Percentiles rank a stretch among this genome's conserved stretches.
Evolutionary conservation across 2,113 vertebrate genomes (phyloP).

Genomic region (Oncorhynchus tshawytscha): DNA sequence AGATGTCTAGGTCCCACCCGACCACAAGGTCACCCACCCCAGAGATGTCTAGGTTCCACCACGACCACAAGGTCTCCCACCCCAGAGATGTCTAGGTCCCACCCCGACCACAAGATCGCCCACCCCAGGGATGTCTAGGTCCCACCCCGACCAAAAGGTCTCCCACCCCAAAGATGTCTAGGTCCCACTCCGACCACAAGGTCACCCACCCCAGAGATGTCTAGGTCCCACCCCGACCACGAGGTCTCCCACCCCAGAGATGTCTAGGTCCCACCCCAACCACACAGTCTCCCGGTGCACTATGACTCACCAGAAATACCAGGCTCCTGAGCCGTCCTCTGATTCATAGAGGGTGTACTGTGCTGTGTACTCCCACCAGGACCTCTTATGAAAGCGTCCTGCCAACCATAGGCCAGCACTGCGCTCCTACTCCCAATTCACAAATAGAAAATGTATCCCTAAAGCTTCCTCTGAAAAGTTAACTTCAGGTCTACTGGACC

Average conservation of each 20-base stretch:
- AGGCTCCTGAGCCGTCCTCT: background rate
- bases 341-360: slow-evolving; percentile 1
- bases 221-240: no score
- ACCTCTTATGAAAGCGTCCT: background rate
- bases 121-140: no score
- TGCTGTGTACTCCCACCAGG: background rate
- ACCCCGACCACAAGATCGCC: no score
- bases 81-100: no score
- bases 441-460: background rate
- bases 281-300: background rate
- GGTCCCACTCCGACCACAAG: background rate
- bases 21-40: no score
- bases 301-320: background rate
- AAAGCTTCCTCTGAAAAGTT: background rate
- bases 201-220: background rate
- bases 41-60: no score
- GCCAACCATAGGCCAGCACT: background rate
- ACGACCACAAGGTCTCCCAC: background rate
- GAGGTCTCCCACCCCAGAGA: no score
- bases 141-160: background rate
- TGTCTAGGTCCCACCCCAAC: no score
- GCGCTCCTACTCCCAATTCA: background rate
- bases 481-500: background rate
- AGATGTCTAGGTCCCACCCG: no score
- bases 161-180: background rate